Evolutionary conservation across 2,113 vertebrate genomes (phyloP).

Genomic region (Xenus cinereus): DNA sequence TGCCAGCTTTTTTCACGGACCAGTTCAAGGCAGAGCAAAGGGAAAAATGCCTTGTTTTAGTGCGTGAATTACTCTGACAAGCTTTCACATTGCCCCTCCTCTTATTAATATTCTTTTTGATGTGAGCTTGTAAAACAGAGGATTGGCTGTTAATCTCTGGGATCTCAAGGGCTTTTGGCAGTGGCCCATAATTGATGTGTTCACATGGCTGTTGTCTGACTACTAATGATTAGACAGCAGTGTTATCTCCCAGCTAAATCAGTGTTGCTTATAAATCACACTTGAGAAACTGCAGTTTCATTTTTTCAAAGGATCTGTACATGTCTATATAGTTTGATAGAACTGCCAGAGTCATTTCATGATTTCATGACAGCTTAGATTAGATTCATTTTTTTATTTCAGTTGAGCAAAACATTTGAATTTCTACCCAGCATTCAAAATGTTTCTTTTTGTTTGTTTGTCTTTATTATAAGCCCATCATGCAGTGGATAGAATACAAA

Average conservation of each 20-base stretch:
- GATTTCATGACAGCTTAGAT: constrained; percentile 65
- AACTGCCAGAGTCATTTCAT: constrained; percentile 67
- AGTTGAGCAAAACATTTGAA: constrained; percentile 59
- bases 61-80: constrained; percentile 76
- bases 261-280: constrained; percentile 81
- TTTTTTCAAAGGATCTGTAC: constrained; percentile 73
- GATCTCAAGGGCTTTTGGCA: constrained; percentile 86
- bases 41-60: constrained; percentile 68
- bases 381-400: constrained; percentile 70
- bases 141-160: constrained; percentile 84
- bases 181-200: constrained; percentile 84
- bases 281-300: constrained; percentile 76
- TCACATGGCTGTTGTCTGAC: constrained; percentile 83
- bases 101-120: constrained; percentile 87
- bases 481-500: not conserved
- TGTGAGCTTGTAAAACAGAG: constrained; percentile 84
- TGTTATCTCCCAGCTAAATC: constrained; percentile 81
- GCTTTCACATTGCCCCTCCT: constrained; percentile 76
- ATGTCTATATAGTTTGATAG: constrained; percentile 63
- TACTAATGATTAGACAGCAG: constrained; percentile 82
- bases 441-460: not conserved
- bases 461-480: not conserved
- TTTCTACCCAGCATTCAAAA: constrained; percentile 1
- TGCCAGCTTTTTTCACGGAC: constrained; percentile 76
- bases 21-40: constrained; percentile 66